Evolutionary conservation across 2,797 vertebrate species (phyloP), one percentile per base, ranked within the genome.

Genomic region (Crypturellus tataupa): DNA sequence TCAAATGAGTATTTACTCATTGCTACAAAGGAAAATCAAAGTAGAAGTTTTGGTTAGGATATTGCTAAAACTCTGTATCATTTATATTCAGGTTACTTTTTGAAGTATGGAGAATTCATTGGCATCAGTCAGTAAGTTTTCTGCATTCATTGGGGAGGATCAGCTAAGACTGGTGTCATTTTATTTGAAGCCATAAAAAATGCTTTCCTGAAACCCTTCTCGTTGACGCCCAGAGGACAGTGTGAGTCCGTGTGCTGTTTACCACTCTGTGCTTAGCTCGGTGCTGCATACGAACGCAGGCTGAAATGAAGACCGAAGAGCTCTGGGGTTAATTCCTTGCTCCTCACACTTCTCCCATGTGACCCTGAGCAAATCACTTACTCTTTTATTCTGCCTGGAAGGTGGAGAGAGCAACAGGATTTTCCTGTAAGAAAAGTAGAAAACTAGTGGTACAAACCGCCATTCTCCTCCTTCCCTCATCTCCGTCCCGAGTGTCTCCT

Each of bases 1-100:
- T 87, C 91, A 83, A 88, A 93, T 95, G 88, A 80, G 60, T 18
- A 55, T 91, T 94, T 73, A 27, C 59, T 79, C 69, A 93, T 93
- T 68, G 68, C 40, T 90, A 93, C 71, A 88, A 95, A 93, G 60
- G 56, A 78, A 77, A 80, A 90, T 87, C 58, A 39, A 88, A 93
- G 82, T 8, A 89, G 90, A 86, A 83, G 25, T 46, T 86, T 73
- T 49, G 2, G 25, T 84, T 70, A 35, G 23, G 56, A 21, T 81
- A 27, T 29, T 64, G 63, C 73, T 87, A 90, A 73, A 88, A 86
- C 25, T 39, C 37, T 37, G 8, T 40, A 39, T 42, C 0, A 11
- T 75, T 90, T 85, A 29, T 29, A 37, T 72, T 76, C 46, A 18
- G 44, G 90, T 96, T 89, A 60, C 29, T 86, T 60, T 42, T 8